Percentiles rank a stretch among this genome's conserved stretches.
Evolutionary conservation across 2,888 invertebrate species (phyloP).

Genomic region (Drosophila macrospina): DNA sequence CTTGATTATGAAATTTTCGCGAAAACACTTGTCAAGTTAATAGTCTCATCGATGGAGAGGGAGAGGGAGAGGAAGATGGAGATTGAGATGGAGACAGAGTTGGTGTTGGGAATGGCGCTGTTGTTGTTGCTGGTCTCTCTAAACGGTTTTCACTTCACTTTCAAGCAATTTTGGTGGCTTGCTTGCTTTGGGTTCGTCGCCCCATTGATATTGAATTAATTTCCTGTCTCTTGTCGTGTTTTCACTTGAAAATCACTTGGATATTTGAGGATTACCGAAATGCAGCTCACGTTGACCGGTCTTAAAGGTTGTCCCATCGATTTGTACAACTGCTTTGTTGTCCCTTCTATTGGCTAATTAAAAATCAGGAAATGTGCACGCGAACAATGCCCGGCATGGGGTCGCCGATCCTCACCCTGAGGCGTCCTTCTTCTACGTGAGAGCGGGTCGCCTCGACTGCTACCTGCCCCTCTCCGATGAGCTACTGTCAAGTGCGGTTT

Average conservation of each 20-base stretch:
- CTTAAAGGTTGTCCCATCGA: constrained; percentile 9
- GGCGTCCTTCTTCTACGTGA: constrained; percentile 29
- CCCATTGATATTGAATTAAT: constrained; percentile 67
- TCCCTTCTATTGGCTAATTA: constrained; percentile 67
- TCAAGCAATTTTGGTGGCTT: constrained; percentile 34
- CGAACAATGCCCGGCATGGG: constrained; percentile 51
- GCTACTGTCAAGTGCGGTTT: constrained; percentile 72
- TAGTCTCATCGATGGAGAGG: constrained; percentile 25
- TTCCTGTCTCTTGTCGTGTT: constrained; percentile 54
- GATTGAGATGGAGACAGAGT: not conserved
- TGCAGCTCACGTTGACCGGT: constrained; percentile 60
- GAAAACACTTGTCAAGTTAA: constrained; percentile 54
- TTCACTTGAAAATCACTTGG: constrained; percentile 37
- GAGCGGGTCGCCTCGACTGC: constrained; percentile 23
- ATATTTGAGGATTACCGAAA: constrained; percentile 33
- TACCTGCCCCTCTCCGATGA: constrained; percentile 43
- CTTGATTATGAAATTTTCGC: constrained; percentile 54
- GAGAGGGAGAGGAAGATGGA: constrained; percentile 5
- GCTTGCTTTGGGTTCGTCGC: constrained; percentile 44
- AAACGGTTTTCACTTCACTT: constrained; percentile 54
- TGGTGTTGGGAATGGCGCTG: constrained; percentile 5
- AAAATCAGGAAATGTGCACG: constrained; percentile 76
- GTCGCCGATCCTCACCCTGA: constrained; percentile 19
- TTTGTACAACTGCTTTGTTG: constrained; percentile 41
- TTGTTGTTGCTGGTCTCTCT: constrained; percentile 9